A percentile compares a stretch with the other conserved stretches of the same genome.
These are phyloP conservation scores for Acrobasis suavella DNA, from an alignment of 2,888 invertebrate species.

Conservation along the genomic window DNA sequence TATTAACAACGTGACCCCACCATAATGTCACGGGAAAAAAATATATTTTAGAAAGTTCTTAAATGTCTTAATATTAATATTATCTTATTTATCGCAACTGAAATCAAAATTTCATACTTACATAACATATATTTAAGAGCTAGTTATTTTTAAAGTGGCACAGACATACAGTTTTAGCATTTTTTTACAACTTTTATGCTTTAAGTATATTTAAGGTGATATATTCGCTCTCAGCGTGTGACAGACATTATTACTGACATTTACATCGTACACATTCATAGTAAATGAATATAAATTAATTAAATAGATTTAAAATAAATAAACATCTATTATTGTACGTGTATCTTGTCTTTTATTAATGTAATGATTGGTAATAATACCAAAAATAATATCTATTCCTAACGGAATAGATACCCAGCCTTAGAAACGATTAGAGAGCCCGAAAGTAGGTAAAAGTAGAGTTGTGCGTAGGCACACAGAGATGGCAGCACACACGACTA, in stretches of 20 bases:
- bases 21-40: background rate
- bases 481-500: no score
- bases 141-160: no score
- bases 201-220: background rate
- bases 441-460: no score
- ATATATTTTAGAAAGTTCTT: background rate
- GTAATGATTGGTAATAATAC: no score
- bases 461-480: no score
- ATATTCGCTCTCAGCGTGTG: background rate
- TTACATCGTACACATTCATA: background rate
- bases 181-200: background rate
- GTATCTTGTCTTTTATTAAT: no score
- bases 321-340: no score
- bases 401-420: no score
- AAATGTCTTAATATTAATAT: conserved; percentile 7
- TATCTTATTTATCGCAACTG: background rate
- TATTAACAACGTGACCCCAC: conserved; percentile 6
- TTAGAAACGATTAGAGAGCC: no score
- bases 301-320: background rate
- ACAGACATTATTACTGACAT: background rate
- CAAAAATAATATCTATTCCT: no score
- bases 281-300: background rate
- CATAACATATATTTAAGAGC: no score
- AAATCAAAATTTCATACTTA: background rate
- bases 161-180: background rate